A percentile compares a stretch with the other conserved stretches of the same genome.
Evolutionary conservation across 35 echinoderm and acorn worm genomes (phyloP).

Genomic region (Anneissia japonica): DNA sequence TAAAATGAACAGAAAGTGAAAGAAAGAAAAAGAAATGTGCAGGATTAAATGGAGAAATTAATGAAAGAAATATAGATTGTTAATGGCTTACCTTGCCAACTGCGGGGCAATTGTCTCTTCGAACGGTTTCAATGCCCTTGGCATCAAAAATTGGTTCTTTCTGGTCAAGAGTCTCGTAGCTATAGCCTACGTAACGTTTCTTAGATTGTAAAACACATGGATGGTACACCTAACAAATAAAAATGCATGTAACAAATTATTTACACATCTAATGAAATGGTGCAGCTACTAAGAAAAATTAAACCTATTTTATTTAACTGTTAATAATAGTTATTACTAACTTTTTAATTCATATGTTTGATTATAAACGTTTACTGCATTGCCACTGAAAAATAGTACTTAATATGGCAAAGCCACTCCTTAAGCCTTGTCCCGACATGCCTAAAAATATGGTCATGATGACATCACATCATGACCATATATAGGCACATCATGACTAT

Average conservation of each 20-base stretch:
- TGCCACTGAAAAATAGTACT: too few relatives aligned
- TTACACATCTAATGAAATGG: not conserved
- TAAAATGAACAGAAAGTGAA: not conserved
- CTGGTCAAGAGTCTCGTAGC: conserved; percentile 83
- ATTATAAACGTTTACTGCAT: too few relatives aligned
- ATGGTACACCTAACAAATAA: conserved; percentile 56
- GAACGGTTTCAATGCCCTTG: conserved; percentile 96
- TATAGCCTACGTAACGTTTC: conserved; percentile 96
- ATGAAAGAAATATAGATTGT: not conserved
- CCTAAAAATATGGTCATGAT: too few relatives aligned
- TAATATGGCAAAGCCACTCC: too few relatives aligned
- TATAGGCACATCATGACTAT: not conserved
- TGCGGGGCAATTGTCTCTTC: conserved; percentile 83
- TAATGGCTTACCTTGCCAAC: conserved; percentile 76
- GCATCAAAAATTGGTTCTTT: conserved; percentile 84
- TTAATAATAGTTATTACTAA: too few relatives aligned
- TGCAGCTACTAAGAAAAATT: too few relatives aligned
- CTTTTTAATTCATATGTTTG: too few relatives aligned
- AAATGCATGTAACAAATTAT: not conserved
- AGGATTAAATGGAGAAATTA: not conserved
- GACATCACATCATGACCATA: not conserved
- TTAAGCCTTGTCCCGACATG: too few relatives aligned
- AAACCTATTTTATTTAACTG: too few relatives aligned
- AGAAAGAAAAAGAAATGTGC: not conserved
- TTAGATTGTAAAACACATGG: conserved; percentile 93